Evolutionary conservation across 2,797 vertebrate species (phyloP).

Genomic region (Danio tinwini): DNA sequence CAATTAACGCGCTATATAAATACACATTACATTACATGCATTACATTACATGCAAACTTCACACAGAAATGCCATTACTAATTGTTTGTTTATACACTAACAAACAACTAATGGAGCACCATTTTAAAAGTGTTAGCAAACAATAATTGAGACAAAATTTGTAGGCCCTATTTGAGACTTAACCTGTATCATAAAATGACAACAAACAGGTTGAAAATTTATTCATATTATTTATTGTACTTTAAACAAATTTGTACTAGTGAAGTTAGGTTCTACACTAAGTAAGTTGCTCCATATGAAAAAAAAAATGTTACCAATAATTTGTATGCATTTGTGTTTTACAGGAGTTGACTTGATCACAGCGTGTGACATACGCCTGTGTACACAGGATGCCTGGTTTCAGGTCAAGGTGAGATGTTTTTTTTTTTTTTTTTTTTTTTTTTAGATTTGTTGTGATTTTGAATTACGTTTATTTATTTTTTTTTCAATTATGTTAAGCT

Average conservation of each 20-base stretch:
- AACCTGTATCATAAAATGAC: no score
- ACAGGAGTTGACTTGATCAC: conserved; percentile 88
- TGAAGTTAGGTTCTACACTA: background rate
- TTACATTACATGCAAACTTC: no score
- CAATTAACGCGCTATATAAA: no score
- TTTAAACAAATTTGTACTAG: background rate
- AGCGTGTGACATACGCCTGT: conserved; percentile 90
- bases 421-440: no score
- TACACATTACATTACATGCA: no score
- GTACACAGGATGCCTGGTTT: conserved; percentile 88
- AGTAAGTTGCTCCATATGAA: background rate
- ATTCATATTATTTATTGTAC: background rate
- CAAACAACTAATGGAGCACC: no score
- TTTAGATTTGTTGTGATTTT: background rate
- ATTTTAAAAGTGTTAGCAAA: no score
- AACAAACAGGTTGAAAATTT: background rate
- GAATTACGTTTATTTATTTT: background rate
- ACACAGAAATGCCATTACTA: no score
- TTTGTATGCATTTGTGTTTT: conserved; percentile 10
- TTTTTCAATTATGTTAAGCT: background rate
- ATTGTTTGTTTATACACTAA: no score
- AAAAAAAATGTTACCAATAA: no score
- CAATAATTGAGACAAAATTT: no score
- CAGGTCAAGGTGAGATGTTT: conserved; percentile 83
- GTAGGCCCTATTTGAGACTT: no score